phyloP scores from a whole-genome alignment of 2,888 invertebrate species.

The Bruchidius siliquastri region DNA sequence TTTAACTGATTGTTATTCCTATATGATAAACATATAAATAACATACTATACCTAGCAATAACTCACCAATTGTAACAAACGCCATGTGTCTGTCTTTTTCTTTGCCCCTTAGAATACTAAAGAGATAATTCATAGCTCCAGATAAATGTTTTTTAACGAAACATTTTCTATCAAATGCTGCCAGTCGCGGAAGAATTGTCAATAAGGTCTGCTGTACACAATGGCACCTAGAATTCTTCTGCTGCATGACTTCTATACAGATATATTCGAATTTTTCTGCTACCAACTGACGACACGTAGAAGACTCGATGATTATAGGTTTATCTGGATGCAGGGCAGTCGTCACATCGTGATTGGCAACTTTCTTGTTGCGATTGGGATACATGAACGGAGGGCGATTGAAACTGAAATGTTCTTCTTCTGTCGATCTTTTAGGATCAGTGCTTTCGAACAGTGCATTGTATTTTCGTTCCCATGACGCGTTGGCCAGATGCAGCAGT shows the following conservation, averaged over 20 bases:
- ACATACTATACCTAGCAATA: neutral
- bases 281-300: slow-evolving; percentile 78
- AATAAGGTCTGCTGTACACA: slow-evolving; percentile 86
- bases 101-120: slow-evolving; percentile 70
- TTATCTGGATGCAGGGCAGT: slow-evolving; percentile 54
- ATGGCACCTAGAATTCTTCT: slow-evolving; percentile 67
- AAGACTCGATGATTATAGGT: slow-evolving; percentile 74
- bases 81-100: slow-evolving; percentile 84
- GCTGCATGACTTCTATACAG: slow-evolving; percentile 73
- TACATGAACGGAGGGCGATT: slow-evolving; percentile 39
- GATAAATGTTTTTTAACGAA: slow-evolving; percentile 74
- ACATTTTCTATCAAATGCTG: slow-evolving; percentile 82
- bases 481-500: slow-evolving; percentile 83
- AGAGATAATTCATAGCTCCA: slow-evolving; percentile 71
- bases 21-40: too few relatives aligned
- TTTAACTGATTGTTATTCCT: too few relatives aligned
- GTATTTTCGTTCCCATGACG: slow-evolving; percentile 79
- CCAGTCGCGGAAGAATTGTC: slow-evolving; percentile 82
- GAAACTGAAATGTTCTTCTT: slow-evolving; percentile 38
- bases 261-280: slow-evolving; percentile 77
- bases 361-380: slow-evolving; percentile 47
- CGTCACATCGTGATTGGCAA: slow-evolving; percentile 34
- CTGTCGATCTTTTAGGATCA: slow-evolving; percentile 35
- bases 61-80: slow-evolving; percentile 77
- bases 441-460: slow-evolving; percentile 59